Evolutionary conservation across 1,140 invertebrate genomes (phyloP).

Genomic region (Cyphomyrmex costatus): DNA sequence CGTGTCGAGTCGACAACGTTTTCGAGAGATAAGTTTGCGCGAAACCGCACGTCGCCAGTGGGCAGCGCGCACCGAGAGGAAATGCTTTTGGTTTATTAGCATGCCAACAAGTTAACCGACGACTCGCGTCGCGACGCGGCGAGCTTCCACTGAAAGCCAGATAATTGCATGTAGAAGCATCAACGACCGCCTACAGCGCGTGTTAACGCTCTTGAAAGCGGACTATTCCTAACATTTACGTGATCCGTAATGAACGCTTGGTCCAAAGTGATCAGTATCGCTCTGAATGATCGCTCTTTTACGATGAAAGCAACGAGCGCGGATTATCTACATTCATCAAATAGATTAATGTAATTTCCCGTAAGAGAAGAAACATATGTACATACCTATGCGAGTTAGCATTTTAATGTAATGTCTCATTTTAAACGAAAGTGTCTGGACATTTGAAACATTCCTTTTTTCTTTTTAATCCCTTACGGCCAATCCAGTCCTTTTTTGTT

Average conservation of each 20-base stretch:
- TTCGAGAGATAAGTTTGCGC: conserved; percentile 55
- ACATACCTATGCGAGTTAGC: background rate
- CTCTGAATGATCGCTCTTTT: background rate
- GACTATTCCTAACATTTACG: conserved; percentile 4
- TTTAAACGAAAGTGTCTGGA: background rate
- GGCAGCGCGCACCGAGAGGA: background rate
- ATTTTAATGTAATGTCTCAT: background rate
- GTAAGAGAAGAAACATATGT: background rate
- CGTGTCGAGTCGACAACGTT: conserved; percentile 12
- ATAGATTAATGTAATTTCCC: background rate
- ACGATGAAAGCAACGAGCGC: background rate
- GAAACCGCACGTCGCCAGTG: conserved; percentile 33
- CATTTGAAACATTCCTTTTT: background rate
- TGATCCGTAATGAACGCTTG: conserved; percentile 3
- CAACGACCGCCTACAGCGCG: conserved; percentile 36
- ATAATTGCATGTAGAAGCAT: conserved; percentile 54
- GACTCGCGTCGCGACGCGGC: conserved; percentile 36
- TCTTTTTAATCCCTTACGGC: background rate
- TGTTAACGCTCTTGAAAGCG: conserved; percentile 29
- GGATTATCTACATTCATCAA: background rate
- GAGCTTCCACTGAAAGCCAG: conserved; percentile 24
- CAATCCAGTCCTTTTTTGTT: too few species aligned
- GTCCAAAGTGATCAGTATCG: conserved; percentile 22
- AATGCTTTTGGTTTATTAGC: conserved; percentile 61
- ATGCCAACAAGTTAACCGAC: conserved; percentile 47